These are phyloP conservation scores for Oscheius sp. DNA, from an alignment of 2,888 invertebrate genomes.

Conservation along the genomic window DNA sequence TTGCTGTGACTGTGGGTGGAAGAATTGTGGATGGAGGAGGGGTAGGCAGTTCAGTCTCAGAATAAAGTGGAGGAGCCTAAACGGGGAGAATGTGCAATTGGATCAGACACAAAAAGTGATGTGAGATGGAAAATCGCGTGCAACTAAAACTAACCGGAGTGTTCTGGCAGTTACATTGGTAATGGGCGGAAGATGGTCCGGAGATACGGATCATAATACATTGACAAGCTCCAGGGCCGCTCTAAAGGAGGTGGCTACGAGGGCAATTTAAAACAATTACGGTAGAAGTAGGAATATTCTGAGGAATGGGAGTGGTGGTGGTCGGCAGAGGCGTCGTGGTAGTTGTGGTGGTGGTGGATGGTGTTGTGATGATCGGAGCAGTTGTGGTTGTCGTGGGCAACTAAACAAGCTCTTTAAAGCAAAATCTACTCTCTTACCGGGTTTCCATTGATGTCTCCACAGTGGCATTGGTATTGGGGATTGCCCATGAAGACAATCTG, in stretches of 20 bases:
- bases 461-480: slow-evolving; percentile 62
- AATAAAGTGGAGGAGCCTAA: slow-evolving; percentile 1
- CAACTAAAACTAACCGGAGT: slow-evolving; percentile 29
- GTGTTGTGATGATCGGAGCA: slow-evolving; percentile 26
- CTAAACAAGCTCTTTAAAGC: neutral
- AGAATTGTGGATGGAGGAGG: slow-evolving; percentile 16
- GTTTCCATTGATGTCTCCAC: slow-evolving; percentile 54
- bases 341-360: slow-evolving; percentile 43
- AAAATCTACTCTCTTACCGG: slow-evolving; percentile 39
- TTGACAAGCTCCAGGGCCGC: slow-evolving; percentile 44
- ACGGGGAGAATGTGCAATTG: slow-evolving; percentile 2
- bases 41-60: slow-evolving; percentile 4
- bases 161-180: slow-evolving; percentile 57
- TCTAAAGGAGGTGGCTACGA: slow-evolving; percentile 5
- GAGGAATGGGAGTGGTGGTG: slow-evolving; percentile 6
- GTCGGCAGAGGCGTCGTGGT: slow-evolving; percentile 21
- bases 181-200: slow-evolving; percentile 61
- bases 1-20: slow-evolving; percentile 24
- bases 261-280: neutral
- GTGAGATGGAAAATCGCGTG: neutral
- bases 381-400: slow-evolving; percentile 40
- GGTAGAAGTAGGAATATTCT: slow-evolving; percentile 8
- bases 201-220: slow-evolving; percentile 65
- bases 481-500: slow-evolving; percentile 61
- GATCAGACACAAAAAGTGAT: neutral